Evolutionary conservation across 2,113 vertebrate genomes (phyloP).

Genomic region (Calcarius ornatus): DNA sequence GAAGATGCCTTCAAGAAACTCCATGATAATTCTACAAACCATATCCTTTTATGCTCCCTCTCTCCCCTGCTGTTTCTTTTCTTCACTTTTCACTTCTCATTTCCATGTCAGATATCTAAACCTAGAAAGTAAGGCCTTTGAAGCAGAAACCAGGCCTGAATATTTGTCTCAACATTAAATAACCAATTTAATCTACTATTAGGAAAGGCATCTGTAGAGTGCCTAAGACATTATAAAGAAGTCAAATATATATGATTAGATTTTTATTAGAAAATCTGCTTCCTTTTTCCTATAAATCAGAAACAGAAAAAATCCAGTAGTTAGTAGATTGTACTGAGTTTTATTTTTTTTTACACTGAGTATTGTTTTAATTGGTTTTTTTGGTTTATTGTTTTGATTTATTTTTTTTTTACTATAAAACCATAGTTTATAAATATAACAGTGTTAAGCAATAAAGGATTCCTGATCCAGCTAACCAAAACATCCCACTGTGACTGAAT

Average conservation of each 20-base stretch:
- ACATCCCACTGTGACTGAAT: accelerated
- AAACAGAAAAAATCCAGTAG: not conserved
- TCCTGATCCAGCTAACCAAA: not conserved
- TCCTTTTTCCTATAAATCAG: not conserved
- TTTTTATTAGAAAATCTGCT: not conserved
- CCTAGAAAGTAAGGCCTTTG: not conserved
- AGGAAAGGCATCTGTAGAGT: not conserved
- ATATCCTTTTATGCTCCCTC: not conserved
- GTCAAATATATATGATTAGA: not conserved
- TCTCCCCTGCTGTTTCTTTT: not conserved
- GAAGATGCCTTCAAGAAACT: not conserved
- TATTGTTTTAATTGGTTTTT: not conserved
- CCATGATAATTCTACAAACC: not conserved
- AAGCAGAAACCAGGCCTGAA: not conserved
- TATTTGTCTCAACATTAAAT: not conserved
- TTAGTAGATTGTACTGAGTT: too few relatives aligned
- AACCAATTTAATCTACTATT: not conserved
- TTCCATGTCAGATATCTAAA: not conserved
- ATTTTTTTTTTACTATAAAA: not conserved
- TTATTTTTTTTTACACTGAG: not conserved
- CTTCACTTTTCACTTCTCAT: conserved; percentile 23
- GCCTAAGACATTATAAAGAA: not conserved
- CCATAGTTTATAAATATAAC: accelerated
- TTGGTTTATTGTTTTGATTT: not conserved
- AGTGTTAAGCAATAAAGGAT: not conserved